Evolutionary conservation across 2,113 vertebrate genomes (phyloP).

Genomic region (Equus quagga): DNA sequence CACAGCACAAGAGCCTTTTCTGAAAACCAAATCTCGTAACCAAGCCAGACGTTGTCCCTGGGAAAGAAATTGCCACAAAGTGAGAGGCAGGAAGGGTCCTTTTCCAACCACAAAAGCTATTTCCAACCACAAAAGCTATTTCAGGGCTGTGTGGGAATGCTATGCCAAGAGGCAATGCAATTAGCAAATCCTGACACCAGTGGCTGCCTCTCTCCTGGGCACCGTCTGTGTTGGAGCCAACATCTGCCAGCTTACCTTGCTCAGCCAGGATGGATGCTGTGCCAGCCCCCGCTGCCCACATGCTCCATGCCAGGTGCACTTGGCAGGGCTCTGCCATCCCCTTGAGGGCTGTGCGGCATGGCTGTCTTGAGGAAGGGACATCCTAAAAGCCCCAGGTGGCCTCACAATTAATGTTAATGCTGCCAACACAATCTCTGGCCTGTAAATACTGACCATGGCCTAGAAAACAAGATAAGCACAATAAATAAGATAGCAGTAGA

Average conservation of each 20-base stretch:
- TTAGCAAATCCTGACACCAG: conserved; percentile 9
- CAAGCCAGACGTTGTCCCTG: conserved; percentile 44
- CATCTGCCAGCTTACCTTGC: conserved; percentile 5
- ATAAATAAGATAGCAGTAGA: conserved; percentile 77
- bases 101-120: neutral
- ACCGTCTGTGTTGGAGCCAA: neutral
- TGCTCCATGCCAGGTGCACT: neutral
- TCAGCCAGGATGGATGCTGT: neutral
- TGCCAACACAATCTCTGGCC: conserved; percentile 60
- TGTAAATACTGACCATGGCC: conserved; percentile 72
- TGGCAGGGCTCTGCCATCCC: neutral
- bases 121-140: conserved; percentile 6
- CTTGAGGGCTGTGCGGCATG: neutral
- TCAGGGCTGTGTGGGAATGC: neutral
- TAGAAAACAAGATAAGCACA: conserved; percentile 68
- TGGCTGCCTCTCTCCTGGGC: conserved; percentile 1
- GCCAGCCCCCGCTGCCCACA: conserved; percentile 18
- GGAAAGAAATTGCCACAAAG: conserved; percentile 41
- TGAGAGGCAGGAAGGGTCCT: neutral
- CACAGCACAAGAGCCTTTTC: neutral
- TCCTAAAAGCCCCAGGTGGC: neutral
- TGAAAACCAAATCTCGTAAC: neutral
- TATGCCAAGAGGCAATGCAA: neutral
- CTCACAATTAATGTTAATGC: conserved; percentile 29
- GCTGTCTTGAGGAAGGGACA: conserved; percentile 46